Evolutionary conservation across 2,797 vertebrate species (phyloP).

Genomic region (Gambelia wislizenii): DNA sequence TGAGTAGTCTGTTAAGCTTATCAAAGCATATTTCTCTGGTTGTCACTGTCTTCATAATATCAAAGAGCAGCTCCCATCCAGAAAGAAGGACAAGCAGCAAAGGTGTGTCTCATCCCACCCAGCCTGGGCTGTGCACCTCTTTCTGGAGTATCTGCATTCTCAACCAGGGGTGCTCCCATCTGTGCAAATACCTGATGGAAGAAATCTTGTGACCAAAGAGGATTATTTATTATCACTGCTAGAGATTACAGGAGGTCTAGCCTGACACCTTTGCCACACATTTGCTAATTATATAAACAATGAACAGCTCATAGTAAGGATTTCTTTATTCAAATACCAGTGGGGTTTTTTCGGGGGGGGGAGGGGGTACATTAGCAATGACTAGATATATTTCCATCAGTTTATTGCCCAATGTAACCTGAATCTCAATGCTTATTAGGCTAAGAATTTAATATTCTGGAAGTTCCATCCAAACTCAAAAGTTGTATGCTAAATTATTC

Average conservation of each 20-base stretch:
- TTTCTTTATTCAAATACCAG: conserved; percentile 2
- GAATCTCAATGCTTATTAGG: conserved; percentile 57
- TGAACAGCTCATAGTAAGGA: not conserved
- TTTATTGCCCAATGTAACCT: conserved; percentile 57
- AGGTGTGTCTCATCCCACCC: not conserved
- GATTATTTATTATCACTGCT: not conserved
- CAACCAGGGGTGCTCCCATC: not conserved
- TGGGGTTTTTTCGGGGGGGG: conserved; percentile 12
- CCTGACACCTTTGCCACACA: not conserved
- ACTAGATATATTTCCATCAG: conserved; percentile 53
- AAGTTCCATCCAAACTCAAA: conserved; percentile 72
- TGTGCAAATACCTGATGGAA: not conserved
- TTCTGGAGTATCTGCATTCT: not conserved
- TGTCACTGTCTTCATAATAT: not conserved
- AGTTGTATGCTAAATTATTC: conserved; percentile 73
- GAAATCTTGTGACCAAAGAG: not conserved
- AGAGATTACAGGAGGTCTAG: not conserved
- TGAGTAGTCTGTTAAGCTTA: not conserved
- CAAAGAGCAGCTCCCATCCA: not conserved
- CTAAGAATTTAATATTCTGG: conserved; percentile 68
- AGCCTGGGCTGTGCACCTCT: not conserved
- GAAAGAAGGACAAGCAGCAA: not conserved
- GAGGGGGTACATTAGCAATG: conserved; percentile 21
- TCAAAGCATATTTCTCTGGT: not conserved
- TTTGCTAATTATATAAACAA: not conserved